Conservation (phyloP, 2,113 vertebrate genomes). For the Elephas maximus region DNA sequence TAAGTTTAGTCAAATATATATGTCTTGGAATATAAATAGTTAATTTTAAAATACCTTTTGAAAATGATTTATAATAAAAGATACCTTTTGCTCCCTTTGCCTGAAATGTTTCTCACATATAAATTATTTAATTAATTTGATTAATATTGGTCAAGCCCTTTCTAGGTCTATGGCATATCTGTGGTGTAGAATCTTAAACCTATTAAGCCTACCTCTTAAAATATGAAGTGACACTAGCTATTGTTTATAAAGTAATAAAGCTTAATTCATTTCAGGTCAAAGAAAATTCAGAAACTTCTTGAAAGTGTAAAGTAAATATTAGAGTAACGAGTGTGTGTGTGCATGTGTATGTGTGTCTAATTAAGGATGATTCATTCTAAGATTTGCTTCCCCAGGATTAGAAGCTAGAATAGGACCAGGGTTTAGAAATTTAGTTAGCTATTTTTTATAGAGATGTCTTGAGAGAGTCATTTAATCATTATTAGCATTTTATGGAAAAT, state of each 20-base stretch:
- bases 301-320: constrained; percentile 43
- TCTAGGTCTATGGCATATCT: background rate
- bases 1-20: constrained; percentile 5
- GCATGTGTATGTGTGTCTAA: too few relatives aligned
- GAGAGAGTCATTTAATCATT: background rate
- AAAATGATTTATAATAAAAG: background rate
- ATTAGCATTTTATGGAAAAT: background rate
- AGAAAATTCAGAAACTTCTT: background rate
- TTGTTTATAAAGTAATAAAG: background rate
- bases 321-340: background rate
- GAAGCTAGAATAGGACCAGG: background rate
- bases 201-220: background rate
- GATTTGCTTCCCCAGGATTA: background rate
- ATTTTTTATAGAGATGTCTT: background rate
- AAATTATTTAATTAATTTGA: constrained; percentile 60
- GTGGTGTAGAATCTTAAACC: background rate
- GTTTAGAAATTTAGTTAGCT: background rate
- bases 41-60: constrained; percentile 20
- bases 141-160: constrained; percentile 5
- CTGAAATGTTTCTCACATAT: constrained; percentile 17
- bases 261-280: background rate
- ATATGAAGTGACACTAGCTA: background rate
- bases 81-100: background rate
- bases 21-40: background rate
- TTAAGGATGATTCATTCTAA: background rate